Base-by-base conservation (phyloP, 1,140 invertebrate species). In the Hypothenemus hampei region DNA sequence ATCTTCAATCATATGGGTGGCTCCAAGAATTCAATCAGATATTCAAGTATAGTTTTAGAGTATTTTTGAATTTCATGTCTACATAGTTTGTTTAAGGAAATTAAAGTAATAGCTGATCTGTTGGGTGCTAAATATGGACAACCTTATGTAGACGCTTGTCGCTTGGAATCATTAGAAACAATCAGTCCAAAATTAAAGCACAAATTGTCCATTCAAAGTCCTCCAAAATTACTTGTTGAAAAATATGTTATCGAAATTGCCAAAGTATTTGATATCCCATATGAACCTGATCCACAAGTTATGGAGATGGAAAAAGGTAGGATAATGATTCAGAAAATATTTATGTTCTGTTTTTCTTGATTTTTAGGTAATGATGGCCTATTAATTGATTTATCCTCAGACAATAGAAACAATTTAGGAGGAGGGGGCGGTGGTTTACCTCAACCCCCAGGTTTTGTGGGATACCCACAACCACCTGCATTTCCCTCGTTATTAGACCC, bases 241-340 rank as follows among this genome's bases (percentile, higher is more conserved):
- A 93, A 91, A 66, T 97, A 95, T 75, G 72, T 94, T 16, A 87
- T 94, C 63, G 96, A 98, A 76, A 99, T 99, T 62, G 93, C 96
- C 3, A 97, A 92, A 69, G 93, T 89, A 71, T 95, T 93, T 66
- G 88, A 93, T 72, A 82, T 97, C 37, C 81, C 85, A 37, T 98
- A 97, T 72, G 87, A 89, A 60, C 92, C 95, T 13, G 93, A 97
- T 82, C 87, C 89, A 59, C 85, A 90, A 74, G 80, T 93, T 8
- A 91, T 97, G 87, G 78, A 83, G 52, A 87, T 91, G 60, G 88
- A 89, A 16, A 62, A 60, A 58, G 65, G 61, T 64, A n/a, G n/a
- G n/a, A n/a, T n/a, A n/a, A n/a, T n/a, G n/a, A n/a, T n/a, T n/a
- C n/a, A n/a, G n/a, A n/a, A n/a, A n/a, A n/a, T n/a, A n/a, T n/a